Base-by-base conservation (phyloP, 2,888 invertebrate species). In the Plebejus argus region DNA sequence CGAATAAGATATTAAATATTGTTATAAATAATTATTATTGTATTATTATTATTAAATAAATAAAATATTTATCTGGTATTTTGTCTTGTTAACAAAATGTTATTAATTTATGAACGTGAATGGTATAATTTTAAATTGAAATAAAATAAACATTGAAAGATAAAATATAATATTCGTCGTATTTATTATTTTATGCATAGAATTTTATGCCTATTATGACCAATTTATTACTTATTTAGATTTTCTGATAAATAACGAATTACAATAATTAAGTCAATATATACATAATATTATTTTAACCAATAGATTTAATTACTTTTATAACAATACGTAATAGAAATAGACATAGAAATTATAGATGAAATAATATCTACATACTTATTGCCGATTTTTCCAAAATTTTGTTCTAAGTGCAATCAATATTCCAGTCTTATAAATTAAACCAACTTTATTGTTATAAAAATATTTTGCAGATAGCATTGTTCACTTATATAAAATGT, bases 161-260 rank as follows among this genome's bases (percentile, higher is more conserved):
- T 5, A 53, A 53, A 53, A 53, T 8, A 58, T 58, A 3, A 45
- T 45, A 45, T 45, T 45, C 45, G 45, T 10, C 45, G 20, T 61
- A 61, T 23, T 23, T 23, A 61, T 61, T 12, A 23, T 20, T 58
- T 23, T 10, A 20, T 58, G 58, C 20, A 35, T 35, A 35, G 35
- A 35, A 35, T 45, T 61, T 61, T 2, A 12, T 61, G 61, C 23
- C 20, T 61, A 12, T 61, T 23, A 20, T 79, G 85, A 85, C 53
- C 53, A 53, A 53, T 82, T 12, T 28, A 76, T 80, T 85, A 84
- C 83, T 85, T 85, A 28, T 82, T 84, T 58, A 23, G 33, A 23
- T 39, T 76, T 45, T 76, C 66, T 61, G 45, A 23, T 45, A 20
- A 76, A 23, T 82, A 82, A 79, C 83, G 82, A 84, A 81, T 82